Conservation (phyloP, 2,113 vertebrate genomes). For the Esox niger region DNA sequence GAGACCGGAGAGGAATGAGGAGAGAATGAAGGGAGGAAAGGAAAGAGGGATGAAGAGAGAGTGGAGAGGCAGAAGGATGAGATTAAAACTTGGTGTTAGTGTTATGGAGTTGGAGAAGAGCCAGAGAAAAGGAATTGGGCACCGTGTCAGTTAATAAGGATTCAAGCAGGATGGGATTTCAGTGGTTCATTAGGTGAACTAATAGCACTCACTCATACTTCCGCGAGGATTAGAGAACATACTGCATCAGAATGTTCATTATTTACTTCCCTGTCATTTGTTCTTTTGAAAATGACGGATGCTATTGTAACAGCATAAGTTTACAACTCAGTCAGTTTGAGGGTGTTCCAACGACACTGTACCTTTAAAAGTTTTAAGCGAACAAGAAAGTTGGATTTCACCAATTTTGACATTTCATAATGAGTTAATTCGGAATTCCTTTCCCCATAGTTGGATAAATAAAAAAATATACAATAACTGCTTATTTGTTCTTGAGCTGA, state of each 20-base stretch:
- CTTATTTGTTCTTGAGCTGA: too few relatives aligned
- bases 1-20: background rate
- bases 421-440: too few relatives aligned
- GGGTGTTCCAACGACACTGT: too few relatives aligned
- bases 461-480: too few relatives aligned
- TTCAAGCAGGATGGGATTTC: conserved; percentile 1
- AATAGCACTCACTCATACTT: conserved; percentile 9
- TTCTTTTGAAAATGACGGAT: conserved; percentile 17
- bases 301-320: too few relatives aligned
- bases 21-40: background rate
- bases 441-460: too few relatives aligned
- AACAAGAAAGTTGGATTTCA: too few relatives aligned
- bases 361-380: too few relatives aligned
- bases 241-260: conserved; percentile 22
- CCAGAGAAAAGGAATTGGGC: conserved; percentile 6
- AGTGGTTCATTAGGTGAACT: conserved; percentile 21
- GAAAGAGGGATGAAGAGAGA: background rate
- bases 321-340: too few relatives aligned
- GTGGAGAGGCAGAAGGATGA: background rate
- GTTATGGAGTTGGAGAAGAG: background rate
- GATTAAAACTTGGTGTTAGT: background rate
- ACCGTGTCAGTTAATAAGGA: too few relatives aligned
- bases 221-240: conserved; percentile 26
- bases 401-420: too few relatives aligned
- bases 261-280: conserved; percentile 29